Conservation (phyloP, 2,888 invertebrate genomes). For the Acrocyrtus sp. region DNA sequence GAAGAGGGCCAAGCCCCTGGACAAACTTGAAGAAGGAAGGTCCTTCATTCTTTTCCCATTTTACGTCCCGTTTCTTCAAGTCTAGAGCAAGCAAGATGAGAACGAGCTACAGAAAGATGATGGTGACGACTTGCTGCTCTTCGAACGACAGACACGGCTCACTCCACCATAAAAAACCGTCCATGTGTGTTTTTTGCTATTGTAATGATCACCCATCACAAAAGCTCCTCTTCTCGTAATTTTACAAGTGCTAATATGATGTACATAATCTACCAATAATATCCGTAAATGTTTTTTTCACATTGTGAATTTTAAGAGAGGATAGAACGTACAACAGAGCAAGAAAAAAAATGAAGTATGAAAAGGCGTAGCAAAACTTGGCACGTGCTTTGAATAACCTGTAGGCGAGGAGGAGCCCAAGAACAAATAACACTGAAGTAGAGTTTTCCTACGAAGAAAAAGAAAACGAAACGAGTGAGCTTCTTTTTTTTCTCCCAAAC, state of each 20-base stretch:
- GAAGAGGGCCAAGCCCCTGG: slow-evolving; percentile 56
- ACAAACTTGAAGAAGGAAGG: slow-evolving; percentile 41
- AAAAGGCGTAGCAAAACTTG: slow-evolving; percentile 56
- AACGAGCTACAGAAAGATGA: too few species aligned
- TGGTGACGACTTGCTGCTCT: too few species aligned
- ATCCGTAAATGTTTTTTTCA: too few species aligned
- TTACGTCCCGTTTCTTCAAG: too few species aligned
- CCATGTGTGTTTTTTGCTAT: slow-evolving; percentile 28
- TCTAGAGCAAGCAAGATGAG: too few species aligned
- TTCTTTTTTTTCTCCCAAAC: too few species aligned
- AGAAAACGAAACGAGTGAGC: too few species aligned
- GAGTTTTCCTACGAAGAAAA: too few species aligned
- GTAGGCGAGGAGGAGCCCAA: slow-evolving; percentile 32
- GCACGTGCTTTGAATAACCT: slow-evolving; percentile 63
- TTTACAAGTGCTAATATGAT: slow-evolving; percentile 35
- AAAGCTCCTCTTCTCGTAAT: slow-evolving; percentile 45
- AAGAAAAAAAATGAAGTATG: slow-evolving; percentile 27
- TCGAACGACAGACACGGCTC: too few species aligned
- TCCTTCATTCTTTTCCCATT: too few species aligned
- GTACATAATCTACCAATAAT: slow-evolving; percentile 13
- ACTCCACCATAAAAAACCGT: too few species aligned
- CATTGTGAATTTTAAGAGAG: neutral
- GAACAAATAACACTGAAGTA: too few species aligned
- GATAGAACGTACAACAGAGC: neutral
- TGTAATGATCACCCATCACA: slow-evolving; percentile 44